Percentiles rank a stretch among this genome's conserved stretches.
Evolutionary conservation across 2,888 invertebrate genomes (phyloP).

Genomic region (Escarpia spicata): DNA sequence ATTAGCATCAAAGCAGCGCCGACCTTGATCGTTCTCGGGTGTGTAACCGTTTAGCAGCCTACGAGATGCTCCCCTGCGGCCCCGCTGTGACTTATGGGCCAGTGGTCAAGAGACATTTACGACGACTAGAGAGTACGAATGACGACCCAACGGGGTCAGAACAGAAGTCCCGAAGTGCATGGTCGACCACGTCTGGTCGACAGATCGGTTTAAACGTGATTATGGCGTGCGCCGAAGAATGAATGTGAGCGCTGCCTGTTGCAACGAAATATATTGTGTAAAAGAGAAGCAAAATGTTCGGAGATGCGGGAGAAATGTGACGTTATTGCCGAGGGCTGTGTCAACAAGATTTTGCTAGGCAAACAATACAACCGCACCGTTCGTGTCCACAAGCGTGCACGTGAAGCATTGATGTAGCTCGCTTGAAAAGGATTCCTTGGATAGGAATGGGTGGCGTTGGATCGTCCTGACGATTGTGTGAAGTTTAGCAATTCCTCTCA

Average conservation of each 20-base stretch:
- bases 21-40: background rate
- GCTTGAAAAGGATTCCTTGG: too few relatives aligned
- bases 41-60: background rate
- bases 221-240: background rate
- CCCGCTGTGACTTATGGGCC: background rate
- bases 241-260: background rate
- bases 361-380: too few relatives aligned
- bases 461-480: too few relatives aligned
- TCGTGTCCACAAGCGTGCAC: too few relatives aligned
- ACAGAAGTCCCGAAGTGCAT: background rate
- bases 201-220: background rate
- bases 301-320: too few relatives aligned
- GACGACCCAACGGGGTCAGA: background rate
- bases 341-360: too few relatives aligned
- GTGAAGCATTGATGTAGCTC: too few relatives aligned
- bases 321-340: too few relatives aligned
- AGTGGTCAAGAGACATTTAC: constrained; percentile 4
- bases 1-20: background rate
- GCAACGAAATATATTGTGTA: too few relatives aligned
- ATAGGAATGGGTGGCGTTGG: too few relatives aligned
- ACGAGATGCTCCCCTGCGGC: background rate
- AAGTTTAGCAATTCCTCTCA: too few relatives aligned
- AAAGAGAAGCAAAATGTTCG: too few relatives aligned
- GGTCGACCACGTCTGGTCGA: background rate
- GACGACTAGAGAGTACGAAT: background rate